Evolutionary conservation across 1,140 invertebrate species (phyloP).

Genomic region (Temnothorax curvispinosus): DNA sequence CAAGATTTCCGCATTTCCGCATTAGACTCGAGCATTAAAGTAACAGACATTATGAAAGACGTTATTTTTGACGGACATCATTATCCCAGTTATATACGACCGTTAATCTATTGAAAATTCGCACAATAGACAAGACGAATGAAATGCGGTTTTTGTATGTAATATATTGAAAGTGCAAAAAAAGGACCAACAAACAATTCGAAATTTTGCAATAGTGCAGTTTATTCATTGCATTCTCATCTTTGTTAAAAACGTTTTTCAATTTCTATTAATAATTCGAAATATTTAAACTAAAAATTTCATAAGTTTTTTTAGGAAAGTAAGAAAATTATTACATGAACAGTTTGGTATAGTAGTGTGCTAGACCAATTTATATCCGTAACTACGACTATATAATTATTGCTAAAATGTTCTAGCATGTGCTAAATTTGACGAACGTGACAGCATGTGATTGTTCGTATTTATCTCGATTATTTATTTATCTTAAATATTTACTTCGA

Average conservation of each 20-base stretch:
- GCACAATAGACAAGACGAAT: background rate
- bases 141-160: background rate
- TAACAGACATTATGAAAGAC: background rate
- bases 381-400: background rate
- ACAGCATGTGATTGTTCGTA: background rate
- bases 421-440: too few species aligned
- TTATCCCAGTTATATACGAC: conserved; percentile 1
- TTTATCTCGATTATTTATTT: background rate
- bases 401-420: background rate
- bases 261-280: background rate
- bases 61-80: background rate
- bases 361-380: too few species aligned
- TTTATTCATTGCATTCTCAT: background rate
- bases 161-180: background rate
- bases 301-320: background rate
- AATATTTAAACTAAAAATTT: background rate
- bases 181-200: background rate
- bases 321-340: too few species aligned
- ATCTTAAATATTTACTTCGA: background rate
- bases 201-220: background rate
- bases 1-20: background rate
- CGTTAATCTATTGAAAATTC: conserved; percentile 17
- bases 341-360: too few species aligned
- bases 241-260: background rate
- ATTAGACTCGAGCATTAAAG: background rate